Base-by-base conservation (phyloP, 53 echinoderm and acorn worm species). In the Apostichopus leukothele region DNA sequence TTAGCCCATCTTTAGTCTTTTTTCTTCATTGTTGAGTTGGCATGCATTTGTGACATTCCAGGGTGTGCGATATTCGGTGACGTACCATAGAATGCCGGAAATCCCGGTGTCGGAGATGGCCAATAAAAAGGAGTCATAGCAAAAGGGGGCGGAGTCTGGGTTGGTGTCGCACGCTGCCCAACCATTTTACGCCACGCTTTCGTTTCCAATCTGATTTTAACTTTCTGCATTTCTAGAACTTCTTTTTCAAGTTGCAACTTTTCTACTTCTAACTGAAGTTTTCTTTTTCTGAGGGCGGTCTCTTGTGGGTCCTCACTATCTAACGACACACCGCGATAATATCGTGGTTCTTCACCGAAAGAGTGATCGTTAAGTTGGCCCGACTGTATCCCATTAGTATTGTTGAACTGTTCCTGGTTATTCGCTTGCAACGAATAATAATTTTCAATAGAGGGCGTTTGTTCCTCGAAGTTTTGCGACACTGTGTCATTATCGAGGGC, bases 221-320 rank as follows among this genome's bases (percentile, higher is more conserved):
- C 88, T 21, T 87, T 87, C 52, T 87, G 88, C 88, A 87, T 87
- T 75, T 87, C 88, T 7, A 87, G 75, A 57, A 87, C 88, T 74
- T 87, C 88, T 50, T 87, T 87, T 25, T 87, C 88, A 10, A 87
- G 60, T 25, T 87, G 54, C 14, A 87, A 75, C 7, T 87, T 87
- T 14, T 87, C 88, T 51, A 87, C 53, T 75, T 87, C 88, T 71
- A 87, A 50, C 75, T 87, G 52, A 13, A 87, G 75, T 53, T 87
- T 87, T 53, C 57, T 74, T 52, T 55, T 74, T 19, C 55, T 87
- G 12, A 87, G 51, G 27, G 26, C 27, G 0, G 53, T 75, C 60
- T 87, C 88, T 51, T 87, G 85, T 25, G 85, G 61, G 67, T 85
- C 85, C 77, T 51, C 50, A 7, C n/a, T 71, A 19, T 71, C 71